Evolutionary conservation across 2,797 vertebrate genomes (phyloP).

Genomic region (Catharus ustulatus): DNA sequence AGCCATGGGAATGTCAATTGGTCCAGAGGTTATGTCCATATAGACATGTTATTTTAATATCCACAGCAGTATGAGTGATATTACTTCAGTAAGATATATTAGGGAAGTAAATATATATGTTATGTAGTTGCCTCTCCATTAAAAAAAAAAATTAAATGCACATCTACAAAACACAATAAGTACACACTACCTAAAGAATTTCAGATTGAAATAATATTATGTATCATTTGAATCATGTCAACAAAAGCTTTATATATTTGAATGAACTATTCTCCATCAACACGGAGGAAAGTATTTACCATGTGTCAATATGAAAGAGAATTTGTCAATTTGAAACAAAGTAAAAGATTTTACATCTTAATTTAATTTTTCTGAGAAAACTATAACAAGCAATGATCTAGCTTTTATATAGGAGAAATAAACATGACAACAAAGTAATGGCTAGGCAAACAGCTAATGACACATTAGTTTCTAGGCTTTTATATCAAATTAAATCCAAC

Average conservation of each 20-base stretch:
- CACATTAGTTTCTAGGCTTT: background rate
- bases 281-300: background rate
- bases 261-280: background rate
- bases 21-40: background rate
- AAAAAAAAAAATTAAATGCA: background rate
- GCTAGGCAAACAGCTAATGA: background rate
- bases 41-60: background rate
- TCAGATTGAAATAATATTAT: background rate
- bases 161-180: background rate
- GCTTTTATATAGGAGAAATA: background rate
- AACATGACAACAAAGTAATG: background rate
- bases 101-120: background rate
- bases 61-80: background rate
- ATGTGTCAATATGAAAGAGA: background rate
- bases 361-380: background rate
- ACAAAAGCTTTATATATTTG: background rate
- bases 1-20: fast-evolving
- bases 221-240: background rate
- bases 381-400: background rate
- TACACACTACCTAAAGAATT: background rate
- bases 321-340: background rate
- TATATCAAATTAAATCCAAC: background rate
- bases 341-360: background rate
- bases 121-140: background rate
- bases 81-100: background rate